Evolutionary conservation across 2,888 invertebrate species (phyloP), one percentile per base, ranked within the genome.

Genomic region (Erpobdella octoculata): DNA sequence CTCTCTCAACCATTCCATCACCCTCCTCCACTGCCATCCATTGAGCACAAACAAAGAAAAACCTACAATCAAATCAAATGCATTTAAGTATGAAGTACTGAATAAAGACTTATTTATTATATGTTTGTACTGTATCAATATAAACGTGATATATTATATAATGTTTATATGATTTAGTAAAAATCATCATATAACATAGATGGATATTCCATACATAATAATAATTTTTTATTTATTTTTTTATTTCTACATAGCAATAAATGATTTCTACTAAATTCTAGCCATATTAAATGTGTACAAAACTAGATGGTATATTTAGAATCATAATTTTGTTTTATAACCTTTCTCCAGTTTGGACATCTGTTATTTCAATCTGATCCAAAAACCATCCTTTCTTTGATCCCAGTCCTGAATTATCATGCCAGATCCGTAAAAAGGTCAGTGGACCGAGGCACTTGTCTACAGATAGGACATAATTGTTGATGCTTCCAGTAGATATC

Each of bases 21-120:
- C 80, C 82, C 67, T 82, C 79, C 73, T 82, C 83, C 28, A 81
- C 80, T 4, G 82, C 82, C 58, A 83, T 74, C 83, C 83, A 83
- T 18, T 80, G 80, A 72, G 81, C 79, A 74, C 79, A 79, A 62
- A 83, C 75, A 78, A 83, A 82, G 76, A 79, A 79, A 59, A 77
- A 81, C 71, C 83, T 82, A 59, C 21, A 15, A 25, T 59, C 21
- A 9, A 15, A 15, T 15, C 21, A 15, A 18, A 18, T 59, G 25
- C 21, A 15, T 37, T 9, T 66, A 37, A 48, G n/a, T 46, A 25
- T 6, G 28, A 28, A 68, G 48, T 25, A 41, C 46, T n/a, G 46
- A 67, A 64, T 35, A 35, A 33, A 2, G 1, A 33, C n/a, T 33
- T 18, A 64, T 15, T 64, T 18, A 33, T 18, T 64, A 25, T 21